Evolutionary conservation across 2,888 invertebrate species (phyloP).

Genomic region (Phrixothrix hirtus): DNA sequence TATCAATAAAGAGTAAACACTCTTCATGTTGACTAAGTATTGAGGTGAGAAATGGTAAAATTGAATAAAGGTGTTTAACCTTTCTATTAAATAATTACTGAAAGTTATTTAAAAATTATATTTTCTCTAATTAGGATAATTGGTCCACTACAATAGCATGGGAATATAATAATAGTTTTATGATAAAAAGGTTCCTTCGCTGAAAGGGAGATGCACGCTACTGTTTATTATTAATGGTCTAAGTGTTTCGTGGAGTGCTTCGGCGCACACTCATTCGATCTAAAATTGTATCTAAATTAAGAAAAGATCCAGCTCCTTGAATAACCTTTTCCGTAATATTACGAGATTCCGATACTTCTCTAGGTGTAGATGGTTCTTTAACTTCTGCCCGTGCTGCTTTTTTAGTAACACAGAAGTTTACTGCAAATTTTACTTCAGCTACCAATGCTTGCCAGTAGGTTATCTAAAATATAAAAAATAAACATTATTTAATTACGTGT

Average conservation of each 20-base stretch:
- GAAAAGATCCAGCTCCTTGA: conserved; percentile 30
- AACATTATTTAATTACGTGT: conserved; percentile 61
- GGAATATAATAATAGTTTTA: too few relatives aligned
- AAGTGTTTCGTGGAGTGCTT: not conserved
- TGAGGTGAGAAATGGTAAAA: too few relatives aligned
- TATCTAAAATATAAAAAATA: conserved; percentile 59
- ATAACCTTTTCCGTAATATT: conserved; percentile 29
- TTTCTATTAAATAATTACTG: too few relatives aligned
- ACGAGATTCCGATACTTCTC: conserved; percentile 12
- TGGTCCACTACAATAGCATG: too few relatives aligned
- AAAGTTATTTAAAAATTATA: too few relatives aligned
- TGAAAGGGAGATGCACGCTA: too few relatives aligned
- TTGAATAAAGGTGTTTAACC: too few relatives aligned
- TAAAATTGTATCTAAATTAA: conserved; percentile 25
- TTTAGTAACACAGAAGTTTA: conserved; percentile 73
- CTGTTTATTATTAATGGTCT: too few relatives aligned
- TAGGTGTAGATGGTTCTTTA: conserved; percentile 1
- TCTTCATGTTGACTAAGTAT: too few relatives aligned
- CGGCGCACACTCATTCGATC: conserved; percentile 17
- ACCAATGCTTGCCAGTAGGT: conserved; percentile 69
- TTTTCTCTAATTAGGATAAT: too few relatives aligned
- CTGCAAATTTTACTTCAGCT: conserved; percentile 71
- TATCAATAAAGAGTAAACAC: too few relatives aligned
- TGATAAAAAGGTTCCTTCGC: too few relatives aligned
- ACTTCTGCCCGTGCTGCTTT: conserved; percentile 61